Base-by-base conservation (phyloP, 2,888 invertebrate genomes). In the Arge pagana region DNA sequence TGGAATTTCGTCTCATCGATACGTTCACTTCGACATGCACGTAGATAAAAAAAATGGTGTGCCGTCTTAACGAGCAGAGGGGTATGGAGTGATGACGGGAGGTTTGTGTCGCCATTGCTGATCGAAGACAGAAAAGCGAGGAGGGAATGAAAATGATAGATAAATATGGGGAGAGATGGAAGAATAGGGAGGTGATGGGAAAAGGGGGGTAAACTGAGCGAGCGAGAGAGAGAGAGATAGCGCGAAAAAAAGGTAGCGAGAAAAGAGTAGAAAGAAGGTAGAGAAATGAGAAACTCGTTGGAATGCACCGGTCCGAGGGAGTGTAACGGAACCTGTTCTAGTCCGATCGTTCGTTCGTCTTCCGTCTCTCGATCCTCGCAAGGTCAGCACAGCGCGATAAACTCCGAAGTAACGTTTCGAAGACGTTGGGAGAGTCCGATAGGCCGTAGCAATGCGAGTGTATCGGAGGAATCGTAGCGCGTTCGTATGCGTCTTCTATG, bases 321-420 rank as follows among this genome's bases (percentile, higher is more conserved):
- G 52, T 60, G 62, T 65, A 66, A 68, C 69, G 68, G 65, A 66
- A 69, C 69, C 61, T 63, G 66, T 69, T 66, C 62, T 61, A 63
- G 56, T 63, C 59, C 45, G 49, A 30, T 42, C 30, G 30, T 42
- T 41, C 16, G 8, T 36, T 13, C 21, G n/a, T 35, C 45, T 33
- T 45, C 33, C 33, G 33, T 45, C 23, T 45, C 53, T 55, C 50
- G 57, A 42, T 58, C 55, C 55, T 53, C 55, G 56, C 63, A 67
- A 65, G 60, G 61, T 63, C 65, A 58, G 57, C 48, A 41, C 54
- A 57, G 58, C 42, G 50, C 8, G 31, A 23, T 26, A 1, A 5
- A 30, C 19, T 31, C 21, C n/a, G 2, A 11, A 30, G 31, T 4
- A 19, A 42, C 26, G 8, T 24, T 33, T 43, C 33, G n/a, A n/a